Percentiles rank a stretch among this genome's conserved stretches.
These are phyloP conservation scores for Zootoca vivipara DNA, from an alignment of 2,113 vertebrate genomes.

Conservation along the genomic window DNA sequence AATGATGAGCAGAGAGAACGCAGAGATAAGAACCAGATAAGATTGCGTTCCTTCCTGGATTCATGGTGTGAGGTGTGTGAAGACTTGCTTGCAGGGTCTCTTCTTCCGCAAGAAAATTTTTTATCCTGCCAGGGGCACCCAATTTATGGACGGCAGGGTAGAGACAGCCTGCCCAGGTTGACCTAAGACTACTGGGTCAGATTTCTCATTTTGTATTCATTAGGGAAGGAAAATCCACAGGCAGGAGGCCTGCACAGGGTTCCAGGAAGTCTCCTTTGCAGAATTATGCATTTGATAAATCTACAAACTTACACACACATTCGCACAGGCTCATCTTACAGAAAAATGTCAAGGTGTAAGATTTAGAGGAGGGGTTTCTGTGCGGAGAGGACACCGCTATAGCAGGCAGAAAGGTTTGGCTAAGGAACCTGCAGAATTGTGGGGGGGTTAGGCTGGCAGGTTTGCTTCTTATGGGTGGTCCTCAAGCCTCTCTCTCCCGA, in stretches of 20 bases:
- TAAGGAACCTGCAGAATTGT: not conserved
- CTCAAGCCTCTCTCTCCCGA: not conserved
- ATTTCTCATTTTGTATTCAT: not conserved
- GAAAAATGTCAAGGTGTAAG: not conserved
- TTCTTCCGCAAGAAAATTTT: not conserved
- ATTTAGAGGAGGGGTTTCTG: not conserved
- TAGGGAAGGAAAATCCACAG: not conserved
- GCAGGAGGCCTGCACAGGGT: not conserved
- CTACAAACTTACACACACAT: no score
- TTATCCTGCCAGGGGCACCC: not conserved
- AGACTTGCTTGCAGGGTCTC: not conserved
- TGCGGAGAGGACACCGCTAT: not conserved
- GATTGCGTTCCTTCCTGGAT: not conserved
- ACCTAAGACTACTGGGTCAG: not conserved
- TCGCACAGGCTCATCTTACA: not conserved
- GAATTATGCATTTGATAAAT: not conserved
- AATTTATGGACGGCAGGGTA: no score
- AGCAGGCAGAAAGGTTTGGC: not conserved
- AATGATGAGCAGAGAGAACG: not conserved
- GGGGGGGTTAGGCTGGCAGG: no score
- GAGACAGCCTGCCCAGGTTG: no score
- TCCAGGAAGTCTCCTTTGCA: not conserved
- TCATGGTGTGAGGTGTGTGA: not conserved
- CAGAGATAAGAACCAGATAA: not conserved
- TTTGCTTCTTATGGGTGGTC: no score